Percentiles rank a stretch among this genome's conserved stretches.
Evolutionary conservation across 2,113 vertebrate genomes (phyloP).

Genomic region (Saiga tatarica): DNA sequence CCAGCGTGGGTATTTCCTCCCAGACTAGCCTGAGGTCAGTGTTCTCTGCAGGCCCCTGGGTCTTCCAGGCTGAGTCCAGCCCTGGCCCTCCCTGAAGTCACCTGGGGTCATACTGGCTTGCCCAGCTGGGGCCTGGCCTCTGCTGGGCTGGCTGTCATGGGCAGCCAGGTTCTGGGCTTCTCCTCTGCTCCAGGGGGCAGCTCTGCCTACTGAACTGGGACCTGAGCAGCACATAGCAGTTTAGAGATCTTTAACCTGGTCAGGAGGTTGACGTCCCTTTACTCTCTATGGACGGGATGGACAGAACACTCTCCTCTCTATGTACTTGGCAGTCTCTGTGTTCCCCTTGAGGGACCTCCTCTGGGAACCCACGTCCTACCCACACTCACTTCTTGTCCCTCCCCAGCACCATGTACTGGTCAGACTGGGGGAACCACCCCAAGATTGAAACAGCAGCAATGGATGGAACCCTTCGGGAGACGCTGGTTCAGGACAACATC

Average conservation of each 20-base stretch:
- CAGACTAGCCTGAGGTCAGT: neutral
- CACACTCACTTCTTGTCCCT: neutral
- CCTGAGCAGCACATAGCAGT: neutral
- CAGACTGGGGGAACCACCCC: slow-evolving; percentile 98
- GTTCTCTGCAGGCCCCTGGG: neutral
- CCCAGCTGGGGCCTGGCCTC: neutral
- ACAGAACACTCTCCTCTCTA: neutral
- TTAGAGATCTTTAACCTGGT: neutral
- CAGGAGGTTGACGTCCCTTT: neutral
- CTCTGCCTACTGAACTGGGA: neutral
- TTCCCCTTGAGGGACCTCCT: neutral
- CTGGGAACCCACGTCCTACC: neutral
- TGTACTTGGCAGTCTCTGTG: neutral
- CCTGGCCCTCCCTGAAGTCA: neutral
- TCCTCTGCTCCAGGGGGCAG: neutral
- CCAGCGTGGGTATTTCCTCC: neutral
- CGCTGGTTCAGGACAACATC: slow-evolving; percentile 94
- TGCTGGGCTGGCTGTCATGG: neutral
- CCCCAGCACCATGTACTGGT: slow-evolving; percentile 97
- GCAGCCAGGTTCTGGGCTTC: neutral
- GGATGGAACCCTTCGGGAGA: slow-evolving; percentile 96
- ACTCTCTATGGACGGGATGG: neutral
- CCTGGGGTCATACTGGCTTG: neutral
- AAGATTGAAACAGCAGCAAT: slow-evolving; percentile 98
- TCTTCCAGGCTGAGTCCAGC: neutral